A percentile compares a stretch with the other conserved stretches of the same genome.
phyloP scores from a whole-genome alignment of 2,888 invertebrate species.

The Selenia dentaria region DNA sequence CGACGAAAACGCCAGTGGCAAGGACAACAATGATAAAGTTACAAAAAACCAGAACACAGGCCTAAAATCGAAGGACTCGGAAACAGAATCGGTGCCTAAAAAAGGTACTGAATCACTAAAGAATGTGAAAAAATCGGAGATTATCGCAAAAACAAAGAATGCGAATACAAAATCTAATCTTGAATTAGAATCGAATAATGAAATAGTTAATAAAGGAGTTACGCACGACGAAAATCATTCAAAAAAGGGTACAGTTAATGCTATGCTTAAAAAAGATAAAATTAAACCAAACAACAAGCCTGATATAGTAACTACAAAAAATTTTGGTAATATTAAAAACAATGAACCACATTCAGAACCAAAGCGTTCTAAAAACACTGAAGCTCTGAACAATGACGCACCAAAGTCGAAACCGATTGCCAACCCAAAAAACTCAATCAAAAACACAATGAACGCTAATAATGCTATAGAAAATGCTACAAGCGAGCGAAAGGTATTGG shows the following conservation, averaged over 20 bases:
- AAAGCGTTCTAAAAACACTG: background rate
- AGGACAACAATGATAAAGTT: background rate
- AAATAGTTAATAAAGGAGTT: too few relatives aligned
- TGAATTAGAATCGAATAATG: too few relatives aligned
- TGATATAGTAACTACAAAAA: too few relatives aligned
- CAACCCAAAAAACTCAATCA: background rate
- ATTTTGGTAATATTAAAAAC: too few relatives aligned
- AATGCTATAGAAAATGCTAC: background rate
- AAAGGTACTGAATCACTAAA: too few relatives aligned
- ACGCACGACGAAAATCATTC: too few relatives aligned
- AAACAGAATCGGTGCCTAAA: too few relatives aligned
- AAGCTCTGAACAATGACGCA: background rate
- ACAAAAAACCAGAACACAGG: background rate
- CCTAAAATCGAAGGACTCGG: background rate
- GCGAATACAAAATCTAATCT: too few relatives aligned
- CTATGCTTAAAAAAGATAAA: slow-evolving; percentile 2
- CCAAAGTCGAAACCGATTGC: background rate
- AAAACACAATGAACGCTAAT: background rate
- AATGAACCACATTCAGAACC: too few relatives aligned
- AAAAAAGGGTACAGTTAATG: background rate
- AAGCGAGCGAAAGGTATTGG: background rate
- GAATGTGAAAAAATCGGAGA: too few relatives aligned
- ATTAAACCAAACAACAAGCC: background rate
- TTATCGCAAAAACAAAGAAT: too few relatives aligned
- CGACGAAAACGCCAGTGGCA: background rate